Base-by-base conservation (phyloP, 2,113 vertebrate genomes). In the Vidua macroura region DNA sequence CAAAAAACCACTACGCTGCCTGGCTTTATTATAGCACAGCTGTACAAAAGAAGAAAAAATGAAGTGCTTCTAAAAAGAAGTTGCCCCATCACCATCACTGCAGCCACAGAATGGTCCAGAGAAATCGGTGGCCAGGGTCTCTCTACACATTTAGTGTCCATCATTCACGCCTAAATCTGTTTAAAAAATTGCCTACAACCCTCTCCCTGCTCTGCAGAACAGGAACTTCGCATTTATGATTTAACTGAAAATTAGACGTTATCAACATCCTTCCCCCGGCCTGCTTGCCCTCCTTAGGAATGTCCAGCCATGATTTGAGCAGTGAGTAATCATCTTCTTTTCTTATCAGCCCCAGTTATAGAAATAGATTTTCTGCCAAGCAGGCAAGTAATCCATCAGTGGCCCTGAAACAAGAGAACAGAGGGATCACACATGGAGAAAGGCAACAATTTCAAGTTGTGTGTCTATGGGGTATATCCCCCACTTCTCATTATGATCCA, bases 351-450 rank as follows among this genome's bases (percentile, higher is more conserved):
- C 99, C 99, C 99, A 99, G 96, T 98, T 99, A 96, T 99, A 99
- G 98, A 99, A 99, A 96, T 99, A 99, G 95, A 99, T 99, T 97
- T 99, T 99, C 98, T 99, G 99, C 99, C 99, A 99, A 90, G 98
- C 96, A 69, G 99, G 99, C 80, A 99, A 98, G 96, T 99, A 99
- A 33, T 99, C 99, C 98, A 99, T 99, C 97, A 99, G 95, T 0
- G 99, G 99, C 39, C 98, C 99, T 99, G 98, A 86, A 97, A 90
- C 6, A 53, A 95, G 49, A 97, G 43, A 96, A 90, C 16, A 93
- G 37, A 92, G 41, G 12, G 49, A 75, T 62, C 22, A 52, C 8
- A 37, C 28, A 53, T 2, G 20, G 31, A 37, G 43, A 64, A 83
- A 83, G 24, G 48, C 79, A 95, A 80, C 39, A 51, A 63, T 14